Evolutionary conservation across 2,113 vertebrate species (phyloP).

Genomic region (Prunella fulvescens): DNA sequence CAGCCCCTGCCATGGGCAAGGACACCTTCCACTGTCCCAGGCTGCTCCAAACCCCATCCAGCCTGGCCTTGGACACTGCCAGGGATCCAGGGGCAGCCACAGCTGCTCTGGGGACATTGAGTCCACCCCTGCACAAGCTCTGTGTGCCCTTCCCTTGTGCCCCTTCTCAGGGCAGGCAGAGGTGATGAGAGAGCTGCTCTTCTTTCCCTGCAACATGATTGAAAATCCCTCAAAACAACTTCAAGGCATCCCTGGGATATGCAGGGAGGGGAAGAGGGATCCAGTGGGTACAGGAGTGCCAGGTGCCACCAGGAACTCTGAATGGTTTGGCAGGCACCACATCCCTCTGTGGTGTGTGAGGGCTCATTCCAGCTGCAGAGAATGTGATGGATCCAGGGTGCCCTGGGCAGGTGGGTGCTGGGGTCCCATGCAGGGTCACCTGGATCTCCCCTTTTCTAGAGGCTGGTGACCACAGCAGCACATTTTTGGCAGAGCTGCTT

Average conservation of each 20-base stretch:
- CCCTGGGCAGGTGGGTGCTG: neutral
- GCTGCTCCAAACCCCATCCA: fast-evolving
- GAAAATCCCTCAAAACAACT: neutral
- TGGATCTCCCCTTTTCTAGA: neutral
- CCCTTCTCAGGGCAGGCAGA: neutral
- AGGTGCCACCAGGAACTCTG: neutral
- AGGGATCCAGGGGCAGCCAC: neutral
- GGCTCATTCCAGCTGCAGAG: neutral
- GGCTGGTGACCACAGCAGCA: neutral
- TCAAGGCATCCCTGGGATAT: neutral
- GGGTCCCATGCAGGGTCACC: neutral
- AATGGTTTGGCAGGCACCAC: fast-evolving
- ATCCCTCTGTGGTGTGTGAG: fast-evolving
- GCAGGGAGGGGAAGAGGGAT: neutral
- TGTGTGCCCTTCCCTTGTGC: neutral
- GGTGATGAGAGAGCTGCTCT: neutral
- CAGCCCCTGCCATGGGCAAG: neutral
- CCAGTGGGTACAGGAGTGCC: neutral
- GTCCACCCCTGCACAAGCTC: neutral
- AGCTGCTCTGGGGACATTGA: neutral
- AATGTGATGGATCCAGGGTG: fast-evolving
- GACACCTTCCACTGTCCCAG: neutral
- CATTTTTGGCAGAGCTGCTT: neutral
- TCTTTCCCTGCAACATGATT: neutral
- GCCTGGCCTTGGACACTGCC: neutral